phyloP scores from a whole-genome alignment of 2,797 vertebrate species.

The Diplodus puntazzo region DNA sequence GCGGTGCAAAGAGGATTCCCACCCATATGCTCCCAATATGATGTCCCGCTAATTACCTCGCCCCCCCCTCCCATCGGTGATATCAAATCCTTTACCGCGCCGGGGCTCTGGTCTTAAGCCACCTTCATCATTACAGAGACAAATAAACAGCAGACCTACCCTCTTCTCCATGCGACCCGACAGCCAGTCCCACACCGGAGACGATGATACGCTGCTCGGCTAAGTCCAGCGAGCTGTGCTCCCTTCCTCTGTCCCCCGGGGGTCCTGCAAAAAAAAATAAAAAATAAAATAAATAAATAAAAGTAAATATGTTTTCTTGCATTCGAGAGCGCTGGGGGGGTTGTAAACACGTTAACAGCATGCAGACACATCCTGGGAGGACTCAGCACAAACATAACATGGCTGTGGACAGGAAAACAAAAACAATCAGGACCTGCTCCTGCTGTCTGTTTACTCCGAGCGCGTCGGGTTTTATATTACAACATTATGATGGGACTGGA shows the following conservation, averaged over 20 bases:
- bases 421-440: slow-evolving; percentile 54
- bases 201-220: slow-evolving; percentile 79
- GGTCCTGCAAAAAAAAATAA: slow-evolving; percentile 59
- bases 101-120: slow-evolving; percentile 5
- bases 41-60: slow-evolving; percentile 24
- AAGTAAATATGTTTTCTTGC: slow-evolving; percentile 41
- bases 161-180: slow-evolving; percentile 89
- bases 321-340: slow-evolving; percentile 41
- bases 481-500: slow-evolving; percentile 58
- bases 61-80: not conserved
- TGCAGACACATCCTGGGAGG: not conserved
- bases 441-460: slow-evolving; percentile 57
- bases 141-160: slow-evolving; percentile 76
- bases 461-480: slow-evolving; percentile 57
- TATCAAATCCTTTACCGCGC: not conserved
- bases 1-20: slow-evolving; percentile 43
- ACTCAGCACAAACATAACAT: slow-evolving; percentile 5
- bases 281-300: slow-evolving; percentile 14
- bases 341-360: slow-evolving; percentile 31
- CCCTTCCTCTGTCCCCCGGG: slow-evolving; percentile 55
- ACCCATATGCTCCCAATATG: slow-evolving; percentile 48
- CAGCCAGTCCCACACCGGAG: slow-evolving; percentile 80
- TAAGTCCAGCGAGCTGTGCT: slow-evolving; percentile 72
- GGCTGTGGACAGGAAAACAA: not conserved
- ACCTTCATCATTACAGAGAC: not conserved